Conservation (phyloP, 2,113 vertebrate species). For the Megaceryle torquata region DNA sequence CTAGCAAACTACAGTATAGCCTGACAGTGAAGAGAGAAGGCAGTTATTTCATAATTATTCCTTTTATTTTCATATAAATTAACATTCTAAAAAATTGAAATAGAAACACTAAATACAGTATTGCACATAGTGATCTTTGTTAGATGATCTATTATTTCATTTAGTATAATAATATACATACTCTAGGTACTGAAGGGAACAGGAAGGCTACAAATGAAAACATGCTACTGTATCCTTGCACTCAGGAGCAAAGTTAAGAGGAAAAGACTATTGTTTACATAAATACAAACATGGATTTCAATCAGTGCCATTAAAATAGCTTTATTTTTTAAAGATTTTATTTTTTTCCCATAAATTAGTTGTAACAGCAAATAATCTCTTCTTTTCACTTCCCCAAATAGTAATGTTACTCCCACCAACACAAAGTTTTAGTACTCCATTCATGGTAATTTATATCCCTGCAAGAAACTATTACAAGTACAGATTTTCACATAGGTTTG, state of each 20-base stretch:
- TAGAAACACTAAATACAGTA: constrained; percentile 88
- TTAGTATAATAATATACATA: constrained; percentile 76
- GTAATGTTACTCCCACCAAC: constrained; percentile 46
- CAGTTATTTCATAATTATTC: constrained; percentile 74
- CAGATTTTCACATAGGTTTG: constrained; percentile 42
- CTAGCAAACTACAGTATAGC: not conserved
- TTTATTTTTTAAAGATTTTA: constrained; percentile 46
- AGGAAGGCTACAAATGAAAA: constrained; percentile 72
- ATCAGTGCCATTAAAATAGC: constrained; percentile 71
- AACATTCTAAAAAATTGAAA: constrained; percentile 81
- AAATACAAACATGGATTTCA: constrained; percentile 74
- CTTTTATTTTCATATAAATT: constrained; percentile 92
- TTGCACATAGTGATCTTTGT: constrained; percentile 85
- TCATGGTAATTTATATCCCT: constrained; percentile 46
- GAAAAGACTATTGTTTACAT: constrained; percentile 72
- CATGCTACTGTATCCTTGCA: constrained; percentile 70
- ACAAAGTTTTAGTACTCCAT: constrained; percentile 42
- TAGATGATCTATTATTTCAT: constrained; percentile 76
- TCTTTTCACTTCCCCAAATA: constrained; percentile 51
- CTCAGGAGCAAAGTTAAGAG: constrained; percentile 66
- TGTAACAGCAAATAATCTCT: constrained; percentile 53
- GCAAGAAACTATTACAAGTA: constrained; percentile 37
- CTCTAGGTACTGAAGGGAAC: constrained; percentile 67
- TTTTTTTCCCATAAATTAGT: constrained; percentile 54
- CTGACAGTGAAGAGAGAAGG: not conserved